Base-by-base conservation (phyloP, 2,113 vertebrate species). In the Mohoua ochrocephala region DNA sequence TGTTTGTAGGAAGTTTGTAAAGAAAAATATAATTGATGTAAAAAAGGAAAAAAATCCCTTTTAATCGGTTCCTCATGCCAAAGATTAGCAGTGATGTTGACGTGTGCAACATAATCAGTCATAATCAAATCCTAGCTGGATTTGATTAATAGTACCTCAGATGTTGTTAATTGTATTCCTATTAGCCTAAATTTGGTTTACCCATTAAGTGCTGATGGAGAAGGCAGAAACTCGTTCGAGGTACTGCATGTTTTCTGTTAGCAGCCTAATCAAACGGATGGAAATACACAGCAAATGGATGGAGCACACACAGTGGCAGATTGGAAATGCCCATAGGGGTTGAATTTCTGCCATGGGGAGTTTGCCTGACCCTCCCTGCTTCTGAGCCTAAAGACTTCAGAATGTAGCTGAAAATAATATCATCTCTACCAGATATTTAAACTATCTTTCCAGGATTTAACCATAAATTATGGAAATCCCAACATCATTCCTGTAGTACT, bases 11-110 rank as follows among this genome's bases (percentile, higher is more conserved):
- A 94, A 87, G 54, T 31, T 93, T 94, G 69, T 87, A 89, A 93
- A 83, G 87, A 87, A 94, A 92, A 95, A 81, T 59, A 81, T 83
- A 95, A 91, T 60, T 93, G 80, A 93, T 59, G 89, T 57, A 63
- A 91, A 92, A 84, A 85, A 90, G 45, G 28, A 15, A 80, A 61
- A 76, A 83, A 95, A 87, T 85, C 92, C 79, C 35, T 87, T 95
- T 92, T 98, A 98, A 98, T 98, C 87, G 21, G 92, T 96, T 98
- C 95, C 97, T 98, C 89, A 92, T 98, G 97, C 86, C 95, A 93
- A 95, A 97, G 96, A 98, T 98, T 96, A 98, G 64, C 87, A 94
- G 69, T 85, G 89, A 95, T 96, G 80, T 90, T 95, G 95, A 97
- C 92, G 93, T 93, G 93, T 84, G 93, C 89, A 95, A 53, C 83